A percentile compares a stretch with the other conserved stretches of the same genome.
phyloP scores from a whole-genome alignment of 2,888 invertebrate genomes.

The Machimus rusticus region DNA sequence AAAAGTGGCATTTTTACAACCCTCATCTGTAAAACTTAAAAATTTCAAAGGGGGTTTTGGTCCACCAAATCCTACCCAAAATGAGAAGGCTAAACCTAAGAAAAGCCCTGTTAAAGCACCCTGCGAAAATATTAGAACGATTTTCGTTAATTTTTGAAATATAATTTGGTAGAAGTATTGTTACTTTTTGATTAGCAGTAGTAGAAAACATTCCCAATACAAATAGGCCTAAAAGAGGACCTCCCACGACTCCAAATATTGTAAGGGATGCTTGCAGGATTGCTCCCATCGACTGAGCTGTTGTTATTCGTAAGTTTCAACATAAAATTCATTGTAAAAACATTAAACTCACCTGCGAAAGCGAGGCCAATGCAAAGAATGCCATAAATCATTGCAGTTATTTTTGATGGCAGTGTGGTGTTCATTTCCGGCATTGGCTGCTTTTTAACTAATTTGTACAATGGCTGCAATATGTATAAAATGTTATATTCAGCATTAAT shows the following conservation, averaged over 20 bases:
- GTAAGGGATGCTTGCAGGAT: constrained; percentile 87
- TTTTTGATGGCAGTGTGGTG: constrained; percentile 69
- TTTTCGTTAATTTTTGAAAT: background rate
- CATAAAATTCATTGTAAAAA: constrained; percentile 54
- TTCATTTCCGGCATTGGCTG: constrained; percentile 59
- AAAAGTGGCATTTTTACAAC: constrained; percentile 61
- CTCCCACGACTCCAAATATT: constrained; percentile 87
- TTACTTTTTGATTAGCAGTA: constrained; percentile 73
- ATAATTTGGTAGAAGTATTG: background rate
- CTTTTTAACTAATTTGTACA: constrained; percentile 58
- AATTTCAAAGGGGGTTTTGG: constrained; percentile 71
- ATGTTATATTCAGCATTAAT: background rate
- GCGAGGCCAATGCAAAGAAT: constrained; percentile 80
- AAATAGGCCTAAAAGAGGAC: constrained; percentile 85
- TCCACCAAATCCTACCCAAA: constrained; percentile 87
- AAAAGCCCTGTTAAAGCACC: constrained; percentile 75
- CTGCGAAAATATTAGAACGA: constrained; percentile 57
- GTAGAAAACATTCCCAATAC: constrained; percentile 85
- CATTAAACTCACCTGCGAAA: constrained; percentile 72
- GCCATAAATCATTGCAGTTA: constrained; percentile 77
- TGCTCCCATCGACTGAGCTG: constrained; percentile 80
- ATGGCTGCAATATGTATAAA: constrained; percentile 55
- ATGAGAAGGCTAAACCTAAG: constrained; percentile 71
- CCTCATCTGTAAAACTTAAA: constrained; percentile 68
- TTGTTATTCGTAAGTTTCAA: background rate